Base-by-base conservation (phyloP, 1,140 invertebrate genomes). In the Euborellia annulipes region DNA sequence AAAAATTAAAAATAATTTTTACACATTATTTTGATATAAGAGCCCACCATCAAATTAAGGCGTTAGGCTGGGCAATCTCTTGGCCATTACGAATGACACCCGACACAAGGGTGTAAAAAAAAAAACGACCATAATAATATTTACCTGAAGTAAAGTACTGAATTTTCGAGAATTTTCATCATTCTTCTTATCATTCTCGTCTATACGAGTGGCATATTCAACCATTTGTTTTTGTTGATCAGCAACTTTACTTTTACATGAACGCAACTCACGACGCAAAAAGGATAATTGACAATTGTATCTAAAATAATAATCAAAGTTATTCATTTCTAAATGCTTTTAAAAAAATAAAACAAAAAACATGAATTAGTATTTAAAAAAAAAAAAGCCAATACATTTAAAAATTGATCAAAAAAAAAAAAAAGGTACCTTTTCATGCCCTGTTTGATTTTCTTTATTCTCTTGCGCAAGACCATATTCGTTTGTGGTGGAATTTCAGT, bases 101-200 rank as follows among this genome's bases (percentile, higher is more conserved):
- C n/a, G n/a, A n/a, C n/a, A n/a, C n/a, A n/a, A n/a, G n/a, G n/a
- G n/a, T n/a, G n/a, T n/a, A n/a, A n/a, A n/a, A n/a, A n/a, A n/a
- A n/a, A n/a, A n/a, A n/a, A n/a, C n/a, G n/a, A n/a, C n/a, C n/a
- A n/a, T n/a, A n/a, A n/a, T 13, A 30, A 41, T 21, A 49, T 50
- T 65, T 59, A 82, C 81, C 76, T 88, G 84, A 51, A 90, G 65
- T 43, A 90, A 65, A 49, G 83, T 86, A 55, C 83, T 85, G 61
- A 88, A 87, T 66, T 90, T 90, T 21, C 82, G 70, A 32, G 82
- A 79, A 19, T 79, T 86, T 59, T 88, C 84, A 54, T 90, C 85
- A 62, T 85, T 85, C 58, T 90, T 90, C 58, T 88, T 88, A 52
- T 88, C 85, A 55, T 85, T 81, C 53, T 89, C 85, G 54, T 90